Conservation (phyloP, 1,140 invertebrate genomes). For the Oryzaephilus surinamensis region DNA sequence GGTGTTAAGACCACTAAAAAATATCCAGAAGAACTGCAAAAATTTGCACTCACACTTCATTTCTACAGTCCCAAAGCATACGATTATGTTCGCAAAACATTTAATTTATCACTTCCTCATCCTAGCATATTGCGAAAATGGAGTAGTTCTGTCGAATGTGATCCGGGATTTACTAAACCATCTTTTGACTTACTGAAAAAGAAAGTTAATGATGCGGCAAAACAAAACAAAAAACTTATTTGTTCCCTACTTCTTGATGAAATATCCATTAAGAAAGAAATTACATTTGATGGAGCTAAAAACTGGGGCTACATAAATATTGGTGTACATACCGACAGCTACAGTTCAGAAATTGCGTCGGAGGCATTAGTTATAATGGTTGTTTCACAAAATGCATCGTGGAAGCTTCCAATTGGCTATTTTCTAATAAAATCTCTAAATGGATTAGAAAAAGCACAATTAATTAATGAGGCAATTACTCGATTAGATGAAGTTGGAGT, state of each 20-base stretch:
- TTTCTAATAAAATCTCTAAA: no score
- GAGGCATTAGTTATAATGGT: constrained; percentile 10
- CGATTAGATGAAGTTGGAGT: constrained; percentile 2
- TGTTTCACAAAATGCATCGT: constrained; percentile 4
- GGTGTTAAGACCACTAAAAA: background rate
- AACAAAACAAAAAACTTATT: constrained; percentile 3
- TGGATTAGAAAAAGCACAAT: constrained; percentile 1
- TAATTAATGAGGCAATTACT: constrained; percentile 3
- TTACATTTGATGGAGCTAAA: constrained; percentile 6
- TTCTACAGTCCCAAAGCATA: no score
- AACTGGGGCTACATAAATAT: constrained; percentile 11
- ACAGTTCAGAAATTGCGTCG: constrained; percentile 6
- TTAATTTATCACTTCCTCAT: constrained; percentile 10
- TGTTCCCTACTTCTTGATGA: constrained; percentile 9
- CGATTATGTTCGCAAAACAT: constrained; percentile 9
- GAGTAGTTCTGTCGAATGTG: constrained; percentile 8
- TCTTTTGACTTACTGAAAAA: no score
- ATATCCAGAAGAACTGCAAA: background rate
- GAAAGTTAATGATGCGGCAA: no score
- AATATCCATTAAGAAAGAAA: constrained; percentile 7
- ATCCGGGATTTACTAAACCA: constrained; percentile 10
- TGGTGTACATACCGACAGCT: background rate
- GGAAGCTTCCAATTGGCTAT: constrained; percentile 11
- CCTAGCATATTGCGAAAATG: constrained; percentile 9
- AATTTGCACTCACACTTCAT: constrained; percentile 9